Conservation (phyloP, 2,113 vertebrate genomes). For the Australoheros scitulus region DNA sequence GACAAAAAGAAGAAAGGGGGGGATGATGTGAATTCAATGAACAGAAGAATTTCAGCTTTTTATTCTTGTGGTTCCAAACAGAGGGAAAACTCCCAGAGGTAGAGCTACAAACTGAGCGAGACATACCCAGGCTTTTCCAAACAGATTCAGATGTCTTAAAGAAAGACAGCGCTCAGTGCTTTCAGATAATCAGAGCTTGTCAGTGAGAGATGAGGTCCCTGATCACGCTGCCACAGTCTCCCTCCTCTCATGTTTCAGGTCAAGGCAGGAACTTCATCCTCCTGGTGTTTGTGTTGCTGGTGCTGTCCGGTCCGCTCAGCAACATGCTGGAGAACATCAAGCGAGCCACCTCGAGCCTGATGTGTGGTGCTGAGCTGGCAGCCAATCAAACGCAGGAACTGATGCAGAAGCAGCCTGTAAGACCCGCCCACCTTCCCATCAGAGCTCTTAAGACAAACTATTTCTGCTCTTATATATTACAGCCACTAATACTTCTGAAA, state of each 20-base stretch:
- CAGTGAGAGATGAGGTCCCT: background rate
- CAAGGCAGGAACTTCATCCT: conserved; percentile 82
- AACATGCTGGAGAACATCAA: conserved; percentile 86
- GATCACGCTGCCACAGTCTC: background rate
- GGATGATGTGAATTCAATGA: too few relatives aligned
- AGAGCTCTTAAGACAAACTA: background rate
- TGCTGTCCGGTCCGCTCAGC: conserved; percentile 84
- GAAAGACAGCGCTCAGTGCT: too few relatives aligned
- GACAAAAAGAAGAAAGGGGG: too few relatives aligned
- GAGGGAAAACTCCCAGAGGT: too few relatives aligned
- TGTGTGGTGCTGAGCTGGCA: conserved; percentile 87
- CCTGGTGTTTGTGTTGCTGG: conserved; percentile 76
- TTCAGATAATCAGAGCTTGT: background rate
- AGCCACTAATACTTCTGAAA: accelerated
- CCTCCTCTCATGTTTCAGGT: conserved; percentile 55
- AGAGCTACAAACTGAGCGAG: too few relatives aligned
- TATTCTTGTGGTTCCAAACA: too few relatives aligned
- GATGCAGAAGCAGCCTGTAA: conserved; percentile 81
- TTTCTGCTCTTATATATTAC: background rate
- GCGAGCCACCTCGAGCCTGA: conserved; percentile 79
- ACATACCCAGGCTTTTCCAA: too few relatives aligned
- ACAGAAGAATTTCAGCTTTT: too few relatives aligned
- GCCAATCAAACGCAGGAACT: conserved; percentile 87
- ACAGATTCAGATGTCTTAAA: too few relatives aligned
- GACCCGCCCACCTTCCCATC: conserved; percentile 22